Conservation (phyloP, 2,797 vertebrate species). For the Cyprinodon diabolis region DNA sequence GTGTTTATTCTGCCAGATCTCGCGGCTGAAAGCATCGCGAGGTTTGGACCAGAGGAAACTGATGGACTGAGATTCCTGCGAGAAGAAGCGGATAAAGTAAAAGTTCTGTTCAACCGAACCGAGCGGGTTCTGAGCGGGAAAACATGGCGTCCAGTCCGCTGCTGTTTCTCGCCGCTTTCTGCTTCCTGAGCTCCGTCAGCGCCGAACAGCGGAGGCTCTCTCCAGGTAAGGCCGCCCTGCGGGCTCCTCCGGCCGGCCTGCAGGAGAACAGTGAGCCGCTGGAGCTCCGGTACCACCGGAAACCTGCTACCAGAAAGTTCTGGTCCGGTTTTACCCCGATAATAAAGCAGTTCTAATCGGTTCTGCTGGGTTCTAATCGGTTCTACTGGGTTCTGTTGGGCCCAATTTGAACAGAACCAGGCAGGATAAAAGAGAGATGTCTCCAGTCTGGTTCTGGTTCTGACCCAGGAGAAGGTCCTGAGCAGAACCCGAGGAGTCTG, state of each 20-base stretch:
- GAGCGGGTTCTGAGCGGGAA: neutral
- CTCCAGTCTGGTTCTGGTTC: too few species aligned
- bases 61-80: slow-evolving; percentile 2
- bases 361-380: too few species aligned
- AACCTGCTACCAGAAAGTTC: too few species aligned
- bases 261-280: slow-evolving; percentile 24
- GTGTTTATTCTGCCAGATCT: slow-evolving; percentile 2
- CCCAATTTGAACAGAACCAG: too few species aligned
- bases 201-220: slow-evolving; percentile 50
- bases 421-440: too few species aligned
- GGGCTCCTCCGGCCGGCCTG: slow-evolving; percentile 25
- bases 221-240: slow-evolving; percentile 66
- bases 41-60: neutral
- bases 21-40: slow-evolving; percentile 33
- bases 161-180: slow-evolving; percentile 18
- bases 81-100: neutral
- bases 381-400: too few species aligned
- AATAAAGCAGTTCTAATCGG: too few species aligned
- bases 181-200: slow-evolving; percentile 17
- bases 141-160: slow-evolving; percentile 30
- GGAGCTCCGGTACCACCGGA: slow-evolving; percentile 11
- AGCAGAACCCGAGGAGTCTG: too few species aligned
- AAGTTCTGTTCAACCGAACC: neutral
- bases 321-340: too few species aligned
- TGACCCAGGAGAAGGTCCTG: too few species aligned